phyloP scores from a whole-genome alignment of 2,888 invertebrate genomes.

The Eupithecia tripunctaria region DNA sequence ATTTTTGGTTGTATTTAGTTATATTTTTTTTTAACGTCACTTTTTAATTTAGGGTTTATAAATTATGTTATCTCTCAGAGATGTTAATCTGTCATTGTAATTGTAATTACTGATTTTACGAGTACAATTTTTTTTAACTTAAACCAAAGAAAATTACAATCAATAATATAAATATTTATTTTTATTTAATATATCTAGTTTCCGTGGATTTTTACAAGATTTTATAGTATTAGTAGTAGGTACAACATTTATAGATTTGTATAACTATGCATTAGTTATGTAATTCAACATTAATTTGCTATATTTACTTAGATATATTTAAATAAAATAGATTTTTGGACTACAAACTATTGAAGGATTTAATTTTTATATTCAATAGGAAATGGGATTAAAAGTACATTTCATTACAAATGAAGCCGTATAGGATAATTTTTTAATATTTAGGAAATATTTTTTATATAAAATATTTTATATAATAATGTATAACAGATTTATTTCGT shows the following conservation, averaged over 20 bases:
- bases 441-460: background rate
- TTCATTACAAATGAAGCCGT: constrained; percentile 1
- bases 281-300: background rate
- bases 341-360: constrained; percentile 19
- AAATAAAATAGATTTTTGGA: constrained; percentile 11
- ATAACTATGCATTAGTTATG: background rate
- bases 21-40: background rate
- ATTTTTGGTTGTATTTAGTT: background rate
- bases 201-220: background rate
- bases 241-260: constrained; percentile 4
- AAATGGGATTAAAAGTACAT: constrained; percentile 11
- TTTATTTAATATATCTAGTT: background rate
- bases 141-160: too few species aligned
- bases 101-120: too few species aligned
- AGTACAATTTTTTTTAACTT: too few species aligned
- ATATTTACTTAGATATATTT: constrained; percentile 2
- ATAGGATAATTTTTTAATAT: background rate
- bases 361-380: constrained; percentile 21
- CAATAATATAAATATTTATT: too few species aligned
- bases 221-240: background rate
- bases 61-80: background rate
- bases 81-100: background rate
- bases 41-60: background rate
- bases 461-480: background rate
- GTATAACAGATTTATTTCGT: background rate